These are phyloP conservation scores for Dasysyrphus albostriatus DNA, from an alignment of 2,888 invertebrate species.

Conservation along the genomic window DNA sequence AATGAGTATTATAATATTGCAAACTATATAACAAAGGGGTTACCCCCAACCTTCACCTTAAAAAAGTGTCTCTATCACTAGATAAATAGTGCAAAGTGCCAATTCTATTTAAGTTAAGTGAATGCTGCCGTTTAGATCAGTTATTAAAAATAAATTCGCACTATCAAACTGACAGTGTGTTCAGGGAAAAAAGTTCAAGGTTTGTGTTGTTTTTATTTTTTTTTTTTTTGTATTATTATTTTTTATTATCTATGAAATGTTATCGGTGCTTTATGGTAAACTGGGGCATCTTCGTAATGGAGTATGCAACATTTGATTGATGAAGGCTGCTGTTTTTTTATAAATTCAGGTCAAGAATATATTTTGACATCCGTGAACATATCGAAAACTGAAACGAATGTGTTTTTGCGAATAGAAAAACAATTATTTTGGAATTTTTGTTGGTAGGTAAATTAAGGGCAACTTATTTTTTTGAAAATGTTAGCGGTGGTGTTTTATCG, in stretches of 20 bases:
- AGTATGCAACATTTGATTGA: not conserved
- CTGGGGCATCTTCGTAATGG: not conserved
- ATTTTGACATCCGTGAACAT: not conserved
- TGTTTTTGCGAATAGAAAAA: not conserved
- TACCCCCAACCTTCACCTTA: slow-evolving; percentile 34
- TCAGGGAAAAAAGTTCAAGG: slow-evolving; percentile 35
- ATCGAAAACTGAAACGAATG: not conserved
- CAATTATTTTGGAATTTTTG: not conserved
- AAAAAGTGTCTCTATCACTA: slow-evolving; percentile 11
- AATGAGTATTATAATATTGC: slow-evolving; percentile 12
- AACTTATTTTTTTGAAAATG: no score
- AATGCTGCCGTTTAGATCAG: slow-evolving; percentile 14
- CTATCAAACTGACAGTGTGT: slow-evolving; percentile 20
- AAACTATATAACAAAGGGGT: slow-evolving; percentile 16
- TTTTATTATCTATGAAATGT: slow-evolving; percentile 7
- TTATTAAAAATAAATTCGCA: slow-evolving; percentile 26
- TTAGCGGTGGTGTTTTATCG: no score
- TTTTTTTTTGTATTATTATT: not conserved
- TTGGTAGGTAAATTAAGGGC: no score
- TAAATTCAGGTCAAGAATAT: not conserved
- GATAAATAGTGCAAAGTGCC: slow-evolving; percentile 23
- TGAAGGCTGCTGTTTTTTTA: not conserved
- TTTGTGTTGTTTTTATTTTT: slow-evolving; percentile 16
- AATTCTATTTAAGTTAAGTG: slow-evolving; percentile 23
- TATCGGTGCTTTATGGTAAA: slow-evolving; percentile 19